Base-by-base conservation (phyloP, 2,113 vertebrate genomes). In the Sander lucioperca region DNA sequence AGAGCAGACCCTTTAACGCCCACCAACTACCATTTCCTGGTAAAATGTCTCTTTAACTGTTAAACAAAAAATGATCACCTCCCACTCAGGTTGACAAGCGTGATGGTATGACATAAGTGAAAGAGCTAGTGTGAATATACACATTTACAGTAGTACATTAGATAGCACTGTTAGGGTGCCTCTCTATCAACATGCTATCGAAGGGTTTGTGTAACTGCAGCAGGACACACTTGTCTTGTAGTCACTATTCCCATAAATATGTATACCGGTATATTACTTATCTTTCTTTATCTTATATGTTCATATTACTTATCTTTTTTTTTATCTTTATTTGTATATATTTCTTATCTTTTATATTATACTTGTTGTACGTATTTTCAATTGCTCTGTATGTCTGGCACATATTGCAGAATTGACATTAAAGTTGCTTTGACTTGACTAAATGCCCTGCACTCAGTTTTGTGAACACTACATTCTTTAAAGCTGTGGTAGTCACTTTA, bases 31-130 rank as follows among this genome's bases (percentile, higher is more conserved):
- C n/a, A 62, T 68, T 85, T 89, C 64, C 63, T 53, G 14, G 6
- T 70, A 62, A 72, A 57, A 9, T 47, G 13, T 54, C 30, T 51
- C 33, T 73, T 36, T 65, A 27, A 33, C 53, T 76, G 76, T 72
- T 53, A 18, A 84, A 74, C 36, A 33, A 57, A 74, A 30, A 14
- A 23, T 72, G 7, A 51, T 21, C 77, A 80, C 43, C 54, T 76
- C 75, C 63, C 23, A 76, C 75, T 69, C 56, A 53, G 6, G 30
- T 54, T 85, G 16, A 45, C 11, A 69, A 50, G 23, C 36, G 9
- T 16, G 57, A 56, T 14, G 21, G 1, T 27, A 30, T 80, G 47
- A 77, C 71, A 58, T 45, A 68, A 56, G 15, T 65, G 47, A 77
- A 72, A 80, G 23, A 14, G 36, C 2, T 25, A 21, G 16, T 66